phyloP scores from a whole-genome alignment of 2,888 invertebrate species.

The Limnephilus marmoratus region DNA sequence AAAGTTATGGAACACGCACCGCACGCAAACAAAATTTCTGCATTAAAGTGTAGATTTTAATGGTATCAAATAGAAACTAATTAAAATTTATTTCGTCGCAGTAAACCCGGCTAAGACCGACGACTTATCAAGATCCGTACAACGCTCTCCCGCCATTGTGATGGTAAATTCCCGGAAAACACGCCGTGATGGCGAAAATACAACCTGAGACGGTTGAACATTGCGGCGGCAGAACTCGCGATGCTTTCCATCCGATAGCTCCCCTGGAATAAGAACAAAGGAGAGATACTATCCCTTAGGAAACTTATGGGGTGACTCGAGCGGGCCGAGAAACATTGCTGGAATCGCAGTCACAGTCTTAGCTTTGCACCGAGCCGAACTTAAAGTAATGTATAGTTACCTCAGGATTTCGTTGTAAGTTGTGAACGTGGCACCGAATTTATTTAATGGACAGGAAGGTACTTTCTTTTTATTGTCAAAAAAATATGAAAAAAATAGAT shows the following conservation, averaged over 20 bases:
- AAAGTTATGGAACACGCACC: background rate
- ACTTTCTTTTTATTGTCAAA: too few species aligned
- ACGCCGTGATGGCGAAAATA: background rate
- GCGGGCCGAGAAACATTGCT: background rate
- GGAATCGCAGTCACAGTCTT: background rate
- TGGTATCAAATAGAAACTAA: background rate
- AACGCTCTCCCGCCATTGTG: background rate
- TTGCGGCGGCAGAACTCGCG: background rate
- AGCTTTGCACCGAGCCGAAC: background rate
- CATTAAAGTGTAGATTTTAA: background rate
- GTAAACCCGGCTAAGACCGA: background rate
- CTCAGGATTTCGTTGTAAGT: too few species aligned
- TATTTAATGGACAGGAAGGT: too few species aligned
- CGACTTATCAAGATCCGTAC: background rate
- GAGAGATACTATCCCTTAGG: background rate
- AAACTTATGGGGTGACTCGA: conserved; percentile 5
- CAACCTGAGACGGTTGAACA: background rate
- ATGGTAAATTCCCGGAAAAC: conserved; percentile 21
- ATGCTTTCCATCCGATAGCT: background rate
- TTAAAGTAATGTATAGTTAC: background rate
- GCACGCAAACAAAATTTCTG: too few species aligned
- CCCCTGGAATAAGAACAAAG: conserved; percentile 12
- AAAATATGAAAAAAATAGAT: too few species aligned
- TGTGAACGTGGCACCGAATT: too few species aligned
- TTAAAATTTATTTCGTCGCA: background rate